These are phyloP conservation scores for Ceratina australensis DNA, from an alignment of 1,140 invertebrate genomes.

Conservation along the genomic window DNA sequence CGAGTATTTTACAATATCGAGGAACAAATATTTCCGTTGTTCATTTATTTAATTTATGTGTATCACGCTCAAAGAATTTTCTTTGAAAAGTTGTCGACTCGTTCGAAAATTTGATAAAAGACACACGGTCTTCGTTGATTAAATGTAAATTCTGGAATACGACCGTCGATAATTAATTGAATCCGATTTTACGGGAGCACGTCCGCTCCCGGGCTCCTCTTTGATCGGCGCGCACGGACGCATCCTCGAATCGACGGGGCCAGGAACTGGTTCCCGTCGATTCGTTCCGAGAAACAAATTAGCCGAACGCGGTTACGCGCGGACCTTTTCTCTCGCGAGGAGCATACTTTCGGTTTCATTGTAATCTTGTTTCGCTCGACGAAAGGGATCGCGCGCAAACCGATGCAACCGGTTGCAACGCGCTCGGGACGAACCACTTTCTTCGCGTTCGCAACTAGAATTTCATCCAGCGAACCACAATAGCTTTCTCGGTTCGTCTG, in stretches of 20 bases:
- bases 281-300: constrained; percentile 39
- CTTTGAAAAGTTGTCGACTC: too few species aligned
- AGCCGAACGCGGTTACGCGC: background rate
- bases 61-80: too few species aligned
- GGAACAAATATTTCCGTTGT: too few species aligned
- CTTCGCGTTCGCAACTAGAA: constrained; percentile 15
- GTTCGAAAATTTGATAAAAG: too few species aligned
- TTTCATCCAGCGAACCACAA: constrained; percentile 42
- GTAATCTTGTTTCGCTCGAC: background rate
- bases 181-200: background rate
- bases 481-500: constrained; percentile 22
- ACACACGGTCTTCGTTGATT: too few species aligned
- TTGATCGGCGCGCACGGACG: background rate
- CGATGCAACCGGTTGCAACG: background rate
- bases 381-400: background rate
- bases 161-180: background rate
- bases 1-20: too few species aligned
- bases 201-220: too few species aligned
- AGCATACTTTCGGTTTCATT: constrained; percentile 8
- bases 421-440: background rate
- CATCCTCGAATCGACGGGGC: background rate
- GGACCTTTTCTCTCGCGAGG: background rate
- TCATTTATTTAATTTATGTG: too few species aligned
- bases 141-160: too few species aligned
- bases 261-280: constrained; percentile 19